Evolutionary conservation across 2,888 invertebrate species (phyloP).

Genomic region (Thera britannica): DNA sequence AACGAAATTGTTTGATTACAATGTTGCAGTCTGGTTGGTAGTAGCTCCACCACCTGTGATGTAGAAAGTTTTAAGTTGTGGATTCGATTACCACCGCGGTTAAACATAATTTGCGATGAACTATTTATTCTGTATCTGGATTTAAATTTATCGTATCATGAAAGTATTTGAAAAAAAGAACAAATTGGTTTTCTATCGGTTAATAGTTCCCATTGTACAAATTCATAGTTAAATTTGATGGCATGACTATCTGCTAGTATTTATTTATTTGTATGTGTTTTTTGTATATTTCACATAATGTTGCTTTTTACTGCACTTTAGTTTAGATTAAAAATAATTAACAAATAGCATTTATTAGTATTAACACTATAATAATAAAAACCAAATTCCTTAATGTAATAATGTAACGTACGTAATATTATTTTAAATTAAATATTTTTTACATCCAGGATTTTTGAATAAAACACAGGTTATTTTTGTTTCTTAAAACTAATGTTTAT

Average conservation of each 20-base stretch:
- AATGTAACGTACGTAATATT: too few relatives aligned
- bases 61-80: background rate
- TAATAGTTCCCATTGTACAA: too few relatives aligned
- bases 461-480: background rate
- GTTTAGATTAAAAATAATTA: background rate
- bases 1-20: background rate
- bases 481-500: background rate
- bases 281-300: background rate
- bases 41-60: background rate
- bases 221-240: too few relatives aligned
- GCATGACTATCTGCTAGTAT: background rate
- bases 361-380: background rate
- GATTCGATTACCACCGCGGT: background rate
- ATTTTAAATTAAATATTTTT: too few relatives aligned
- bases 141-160: too few relatives aligned
- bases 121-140: too few relatives aligned
- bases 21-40: background rate
- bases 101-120: background rate
- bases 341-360: background rate
- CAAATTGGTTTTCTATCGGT: too few relatives aligned
- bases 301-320: background rate
- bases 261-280: background rate
- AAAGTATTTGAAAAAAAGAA: too few relatives aligned
- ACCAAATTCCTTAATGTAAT: too few relatives aligned
- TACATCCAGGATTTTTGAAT: background rate